These are phyloP conservation scores for Chorisops tibialis DNA, from an alignment of 2,888 invertebrate genomes.

Conservation along the genomic window DNA sequence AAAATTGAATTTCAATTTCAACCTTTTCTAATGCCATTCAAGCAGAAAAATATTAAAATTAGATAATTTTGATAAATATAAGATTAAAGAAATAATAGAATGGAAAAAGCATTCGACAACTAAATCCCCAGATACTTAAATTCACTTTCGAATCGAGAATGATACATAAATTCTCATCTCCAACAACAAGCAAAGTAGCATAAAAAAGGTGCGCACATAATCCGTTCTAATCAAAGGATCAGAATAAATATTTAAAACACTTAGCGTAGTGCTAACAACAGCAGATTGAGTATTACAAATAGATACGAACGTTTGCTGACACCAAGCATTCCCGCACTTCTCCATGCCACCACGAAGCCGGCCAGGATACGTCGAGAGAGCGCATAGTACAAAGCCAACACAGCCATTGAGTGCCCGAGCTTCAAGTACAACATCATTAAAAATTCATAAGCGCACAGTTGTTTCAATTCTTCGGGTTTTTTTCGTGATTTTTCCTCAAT, in stretches of 20 bases:
- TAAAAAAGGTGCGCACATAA: conserved; percentile 13
- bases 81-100: no score
- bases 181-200: background rate
- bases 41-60: no score
- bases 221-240: conserved; percentile 23
- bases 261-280: conserved; percentile 6
- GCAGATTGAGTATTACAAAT: conserved; percentile 19
- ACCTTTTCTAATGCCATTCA: no score
- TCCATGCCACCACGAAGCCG: background rate
- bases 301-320: conserved; percentile 16
- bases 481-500: conserved; percentile 16
- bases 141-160: no score
- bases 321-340: conserved; percentile 3
- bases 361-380: background rate
- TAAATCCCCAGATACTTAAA: no score
- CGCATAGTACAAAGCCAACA: background rate
- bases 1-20: no score
- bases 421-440: conserved; percentile 20
- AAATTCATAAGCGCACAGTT: conserved; percentile 25
- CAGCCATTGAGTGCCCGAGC: background rate
- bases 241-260: conserved; percentile 22
- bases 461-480: conserved; percentile 18
- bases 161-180: no score
- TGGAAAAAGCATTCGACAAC: no score
- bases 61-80: no score